Base-by-base conservation (phyloP, 23 tunicate species). In the Styela plicata region DNA sequence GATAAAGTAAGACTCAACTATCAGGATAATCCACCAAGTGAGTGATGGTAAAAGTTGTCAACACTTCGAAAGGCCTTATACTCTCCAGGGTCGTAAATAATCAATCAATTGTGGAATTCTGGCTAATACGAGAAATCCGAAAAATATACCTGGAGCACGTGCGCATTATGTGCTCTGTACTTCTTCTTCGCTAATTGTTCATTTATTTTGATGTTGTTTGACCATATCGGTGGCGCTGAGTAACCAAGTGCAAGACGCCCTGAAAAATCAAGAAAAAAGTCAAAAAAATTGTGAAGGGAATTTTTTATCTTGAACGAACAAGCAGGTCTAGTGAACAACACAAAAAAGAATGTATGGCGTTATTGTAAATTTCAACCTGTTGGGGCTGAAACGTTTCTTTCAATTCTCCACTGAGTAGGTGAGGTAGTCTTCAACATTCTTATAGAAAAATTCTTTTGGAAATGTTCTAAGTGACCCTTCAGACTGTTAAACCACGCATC, bases 401-500 rank as follows among this genome's bases (percentile, higher is more conserved):
- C 77, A 3, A 71, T 71, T 30, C 77, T 33, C 77, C 77, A 71
- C 34, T 71, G 77, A 21, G 77, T 71, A 3, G 77, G 77, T 3
- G 77, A 71, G 7, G 77, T 71, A 32, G 34, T 71, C 17, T 71
- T 71, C 77, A 71, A 71, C 37, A 71, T 27, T 71, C 77, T 31
- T 28, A 71, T 71, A 3, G 37, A 13, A 30, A 71, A 71, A 71
- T 71, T 71, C 35, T 71, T 71, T 3, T 71, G 77, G 29, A 71
- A 71, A 28, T 27, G 26, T 21, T 30, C 24, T 27, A 71, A 18
- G 3, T 71, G 77, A 71, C 29, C 29, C 29, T 71, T n/a, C 34
- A 71, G 17, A 71, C 77, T 71, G 34, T 32, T 31, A 71, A 71
- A 71, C 77, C 77, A 71, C 17, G 26, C 77, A 34, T 71, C 77